These are phyloP conservation scores for Parasteatoda tepidariorum DNA, from an alignment of 1,140 invertebrate genomes.

Conservation along the genomic window DNA sequence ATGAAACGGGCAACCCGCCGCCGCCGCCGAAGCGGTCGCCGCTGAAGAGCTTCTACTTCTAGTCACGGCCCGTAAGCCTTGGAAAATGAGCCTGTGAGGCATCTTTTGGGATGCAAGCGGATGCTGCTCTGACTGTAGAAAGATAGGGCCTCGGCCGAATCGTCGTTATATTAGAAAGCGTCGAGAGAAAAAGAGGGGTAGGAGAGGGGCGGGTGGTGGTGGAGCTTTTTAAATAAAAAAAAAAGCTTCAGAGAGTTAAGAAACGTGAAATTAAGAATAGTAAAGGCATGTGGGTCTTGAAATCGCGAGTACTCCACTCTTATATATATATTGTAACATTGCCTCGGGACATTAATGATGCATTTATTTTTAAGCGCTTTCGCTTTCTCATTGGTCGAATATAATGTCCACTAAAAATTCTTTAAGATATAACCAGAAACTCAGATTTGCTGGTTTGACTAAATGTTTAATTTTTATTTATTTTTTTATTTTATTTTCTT, in stretches of 20 bases:
- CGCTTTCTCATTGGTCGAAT: not conserved
- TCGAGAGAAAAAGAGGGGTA: not conserved
- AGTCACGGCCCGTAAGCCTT: not conserved
- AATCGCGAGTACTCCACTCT: not conserved
- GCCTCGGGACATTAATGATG: not conserved
- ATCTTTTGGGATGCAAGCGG: conserved; percentile 4
- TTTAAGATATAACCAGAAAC: not conserved
- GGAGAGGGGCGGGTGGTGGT: not conserved
- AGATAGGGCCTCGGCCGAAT: not conserved
- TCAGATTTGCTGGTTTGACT: not conserved
- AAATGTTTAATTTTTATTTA: not conserved
- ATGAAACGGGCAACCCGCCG: conserved; percentile 14
- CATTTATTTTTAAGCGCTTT: not conserved
- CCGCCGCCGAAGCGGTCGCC: conserved; percentile 1
- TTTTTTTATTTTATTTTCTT: too few relatives aligned
- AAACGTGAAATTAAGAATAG: not conserved
- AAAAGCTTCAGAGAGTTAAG: not conserved
- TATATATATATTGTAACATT: not conserved
- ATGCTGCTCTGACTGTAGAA: not conserved
- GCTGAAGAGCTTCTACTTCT: not conserved
- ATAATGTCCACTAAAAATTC: not conserved
- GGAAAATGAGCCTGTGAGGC: not conserved
- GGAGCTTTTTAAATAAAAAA: not conserved
- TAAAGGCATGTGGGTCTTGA: not conserved
- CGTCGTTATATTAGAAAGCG: not conserved